These are phyloP conservation scores for Phrynocephalus versicolor DNA, from an alignment of 2,113 vertebrate genomes.

Conservation along the genomic window DNA sequence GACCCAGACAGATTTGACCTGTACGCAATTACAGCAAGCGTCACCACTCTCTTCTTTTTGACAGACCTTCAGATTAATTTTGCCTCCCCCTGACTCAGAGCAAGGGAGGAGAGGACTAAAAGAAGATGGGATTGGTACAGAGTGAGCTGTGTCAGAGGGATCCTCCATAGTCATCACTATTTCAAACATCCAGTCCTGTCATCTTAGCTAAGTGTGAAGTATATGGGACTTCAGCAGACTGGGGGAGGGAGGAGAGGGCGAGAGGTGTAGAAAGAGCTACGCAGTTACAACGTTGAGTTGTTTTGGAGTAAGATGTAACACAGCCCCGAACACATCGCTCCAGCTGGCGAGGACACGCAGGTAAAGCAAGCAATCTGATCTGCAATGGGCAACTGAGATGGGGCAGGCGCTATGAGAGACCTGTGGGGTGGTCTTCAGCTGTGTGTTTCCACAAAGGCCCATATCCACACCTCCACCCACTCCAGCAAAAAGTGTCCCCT, in stretches of 20 bases:
- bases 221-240: background rate
- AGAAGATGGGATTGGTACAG: background rate
- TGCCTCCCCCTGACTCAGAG: background rate
- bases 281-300: background rate
- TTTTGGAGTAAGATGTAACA: background rate
- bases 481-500: background rate
- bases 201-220: slow-evolving; percentile 11
- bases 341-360: background rate
- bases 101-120: background rate
- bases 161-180: slow-evolving; percentile 10
- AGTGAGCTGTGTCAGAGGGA: background rate
- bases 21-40: background rate
- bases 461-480: background rate
- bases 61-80: background rate
- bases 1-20: background rate
- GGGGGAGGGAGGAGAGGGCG: too few relatives aligned
- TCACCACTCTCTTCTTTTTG: background rate
- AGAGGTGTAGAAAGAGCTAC: background rate
- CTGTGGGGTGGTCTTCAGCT: slow-evolving; percentile 9
- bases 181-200: slow-evolving; percentile 23
- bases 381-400: background rate
- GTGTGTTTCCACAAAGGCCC: background rate
- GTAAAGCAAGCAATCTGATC: background rate
- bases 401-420: background rate
- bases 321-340: background rate